Evolutionary conservation across 2,797 vertebrate species (phyloP).

Genomic region (Chaenodraco wilsoni): DNA sequence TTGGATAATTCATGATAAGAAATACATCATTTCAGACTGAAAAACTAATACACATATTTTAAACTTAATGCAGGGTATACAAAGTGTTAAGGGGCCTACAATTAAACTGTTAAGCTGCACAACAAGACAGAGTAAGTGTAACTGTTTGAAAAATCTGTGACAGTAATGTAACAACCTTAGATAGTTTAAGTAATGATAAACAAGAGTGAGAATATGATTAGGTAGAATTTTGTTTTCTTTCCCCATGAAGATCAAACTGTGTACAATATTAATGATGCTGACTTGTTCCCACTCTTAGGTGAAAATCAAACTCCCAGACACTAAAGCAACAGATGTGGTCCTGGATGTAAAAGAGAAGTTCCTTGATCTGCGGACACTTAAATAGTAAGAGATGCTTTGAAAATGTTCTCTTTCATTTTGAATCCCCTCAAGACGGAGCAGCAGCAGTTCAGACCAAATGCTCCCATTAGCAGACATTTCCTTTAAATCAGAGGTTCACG

Average conservation of each 20-base stretch:
- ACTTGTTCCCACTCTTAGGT: constrained; percentile 75
- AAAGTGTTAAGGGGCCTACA: neutral
- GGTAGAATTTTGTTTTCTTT: too few species aligned
- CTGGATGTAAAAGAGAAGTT: constrained; percentile 89
- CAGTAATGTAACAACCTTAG: neutral
- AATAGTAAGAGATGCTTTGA: constrained; percentile 85
- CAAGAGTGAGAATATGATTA: neutral
- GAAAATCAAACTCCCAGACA: constrained; percentile 90
- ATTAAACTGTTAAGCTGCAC: neutral
- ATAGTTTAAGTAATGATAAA: neutral
- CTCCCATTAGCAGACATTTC: constrained; percentile 27
- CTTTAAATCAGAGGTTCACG: constrained; percentile 34
- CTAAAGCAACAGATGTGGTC: constrained; percentile 86
- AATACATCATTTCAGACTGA: neutral
- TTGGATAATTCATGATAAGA: neutral
- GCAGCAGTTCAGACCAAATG: constrained; percentile 28
- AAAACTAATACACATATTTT: neutral
- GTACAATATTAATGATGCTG: constrained; percentile 13
- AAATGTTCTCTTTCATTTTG: constrained; percentile 44
- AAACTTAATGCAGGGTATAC: neutral
- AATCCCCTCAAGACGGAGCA: constrained; percentile 21
- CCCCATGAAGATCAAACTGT: neutral
- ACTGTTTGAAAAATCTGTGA: neutral
- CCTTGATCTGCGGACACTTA: constrained; percentile 90
- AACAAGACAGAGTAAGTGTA: neutral